These are phyloP conservation scores for Channallabes apus DNA, from an alignment of 2,797 vertebrate species.

Conservation along the genomic window DNA sequence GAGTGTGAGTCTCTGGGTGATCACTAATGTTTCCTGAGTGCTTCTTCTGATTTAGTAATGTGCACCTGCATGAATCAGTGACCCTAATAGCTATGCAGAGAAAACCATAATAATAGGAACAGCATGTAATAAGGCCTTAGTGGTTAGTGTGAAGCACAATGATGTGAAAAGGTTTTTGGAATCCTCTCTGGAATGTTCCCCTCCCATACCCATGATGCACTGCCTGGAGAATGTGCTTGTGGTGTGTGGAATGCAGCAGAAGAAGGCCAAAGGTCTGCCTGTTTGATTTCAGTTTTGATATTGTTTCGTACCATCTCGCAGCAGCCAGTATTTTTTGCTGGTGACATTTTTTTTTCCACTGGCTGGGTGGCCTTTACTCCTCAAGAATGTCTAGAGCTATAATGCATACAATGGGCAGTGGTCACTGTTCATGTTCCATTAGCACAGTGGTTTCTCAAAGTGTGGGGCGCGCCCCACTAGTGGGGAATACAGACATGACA, in stretches of 20 bases:
- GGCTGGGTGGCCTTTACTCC: slow-evolving; percentile 28
- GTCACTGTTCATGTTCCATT: background rate
- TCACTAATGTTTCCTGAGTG: background rate
- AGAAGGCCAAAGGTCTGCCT: slow-evolving; percentile 62
- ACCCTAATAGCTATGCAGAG: slow-evolving; percentile 15
- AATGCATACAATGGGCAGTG: background rate
- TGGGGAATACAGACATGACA: too few species aligned
- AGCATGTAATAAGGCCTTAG: slow-evolving; percentile 2
- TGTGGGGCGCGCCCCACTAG: too few species aligned
- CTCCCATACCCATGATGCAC: slow-evolving; percentile 63
- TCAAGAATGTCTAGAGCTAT: slow-evolving; percentile 19
- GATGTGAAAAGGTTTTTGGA: slow-evolving; percentile 14
- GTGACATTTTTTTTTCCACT: slow-evolving; percentile 4
- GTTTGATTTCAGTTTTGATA: slow-evolving; percentile 30
- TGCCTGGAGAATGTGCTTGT: slow-evolving; percentile 68
- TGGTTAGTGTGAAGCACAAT: slow-evolving; percentile 19
- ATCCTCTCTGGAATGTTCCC: slow-evolving; percentile 47
- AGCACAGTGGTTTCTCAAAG: too few species aligned
- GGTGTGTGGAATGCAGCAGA: slow-evolving; percentile 65
- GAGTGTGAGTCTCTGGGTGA: background rate
- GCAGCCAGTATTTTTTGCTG: slow-evolving; percentile 10
- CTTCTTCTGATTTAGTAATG: slow-evolving; percentile 4
- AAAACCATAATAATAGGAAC: slow-evolving; percentile 38
- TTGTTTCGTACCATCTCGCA: slow-evolving; percentile 1
- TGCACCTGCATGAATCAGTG: slow-evolving; percentile 32